Evolutionary conservation across 2,797 vertebrate species (phyloP).

Genomic region (Stomatorhinus walkeri): DNA sequence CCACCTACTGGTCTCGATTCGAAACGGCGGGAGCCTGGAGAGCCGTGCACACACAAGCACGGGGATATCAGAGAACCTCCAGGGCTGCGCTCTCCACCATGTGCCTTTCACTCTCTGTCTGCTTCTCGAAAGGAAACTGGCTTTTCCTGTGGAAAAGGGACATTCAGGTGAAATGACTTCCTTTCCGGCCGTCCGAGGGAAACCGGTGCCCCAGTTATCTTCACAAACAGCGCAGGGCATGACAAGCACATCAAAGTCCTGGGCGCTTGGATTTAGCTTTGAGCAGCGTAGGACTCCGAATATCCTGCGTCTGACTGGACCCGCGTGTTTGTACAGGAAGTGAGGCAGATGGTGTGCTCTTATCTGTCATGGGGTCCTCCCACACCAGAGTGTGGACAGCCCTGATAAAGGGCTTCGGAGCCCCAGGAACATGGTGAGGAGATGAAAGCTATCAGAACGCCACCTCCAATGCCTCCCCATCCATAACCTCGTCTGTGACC

Average conservation of each 20-base stretch:
- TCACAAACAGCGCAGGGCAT: constrained; percentile 26
- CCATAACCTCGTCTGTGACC: background rate
- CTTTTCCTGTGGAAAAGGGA: constrained; percentile 37
- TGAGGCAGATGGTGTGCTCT: constrained; percentile 18
- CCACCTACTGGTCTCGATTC: background rate
- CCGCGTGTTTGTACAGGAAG: constrained; percentile 36
- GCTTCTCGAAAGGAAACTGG: background rate
- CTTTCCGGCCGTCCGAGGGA: constrained; percentile 25
- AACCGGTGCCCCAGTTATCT: constrained; percentile 24
- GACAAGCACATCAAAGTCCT: constrained; percentile 34
- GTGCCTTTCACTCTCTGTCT: background rate
- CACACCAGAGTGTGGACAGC: constrained; percentile 22
- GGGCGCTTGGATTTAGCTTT: constrained; percentile 30
- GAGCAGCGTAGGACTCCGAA: constrained; percentile 13
- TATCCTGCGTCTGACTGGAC: background rate
- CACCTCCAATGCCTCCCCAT: background rate
- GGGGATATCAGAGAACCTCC: background rate
- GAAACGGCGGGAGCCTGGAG: background rate
- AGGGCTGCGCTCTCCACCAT: background rate
- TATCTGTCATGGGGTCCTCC: background rate
- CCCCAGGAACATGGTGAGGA: background rate
- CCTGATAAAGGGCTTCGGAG: constrained; percentile 37
- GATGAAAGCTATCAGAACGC: constrained; percentile 14
- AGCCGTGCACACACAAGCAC: background rate
- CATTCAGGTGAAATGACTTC: constrained; percentile 43